These are phyloP conservation scores for Halcyon badia DNA, from an alignment of 2,797 vertebrate genomes.

Conservation along the genomic window DNA sequence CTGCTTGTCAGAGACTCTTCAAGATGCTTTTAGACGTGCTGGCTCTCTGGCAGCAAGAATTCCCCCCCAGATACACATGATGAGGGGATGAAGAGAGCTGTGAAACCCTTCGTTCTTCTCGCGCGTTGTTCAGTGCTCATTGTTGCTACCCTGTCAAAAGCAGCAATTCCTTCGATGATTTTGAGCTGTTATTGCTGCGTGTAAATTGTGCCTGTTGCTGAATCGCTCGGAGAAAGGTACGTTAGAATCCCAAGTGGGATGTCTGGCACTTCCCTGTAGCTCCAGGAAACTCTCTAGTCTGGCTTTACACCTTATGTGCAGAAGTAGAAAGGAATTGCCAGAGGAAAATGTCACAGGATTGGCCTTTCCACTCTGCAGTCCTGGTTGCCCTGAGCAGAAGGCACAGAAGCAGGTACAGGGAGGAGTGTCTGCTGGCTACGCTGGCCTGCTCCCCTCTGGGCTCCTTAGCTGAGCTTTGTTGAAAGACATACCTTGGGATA, in stretches of 20 bases:
- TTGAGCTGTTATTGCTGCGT: background rate
- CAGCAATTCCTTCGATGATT: background rate
- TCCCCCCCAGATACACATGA: background rate
- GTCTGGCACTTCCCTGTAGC: background rate
- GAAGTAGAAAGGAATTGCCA: background rate
- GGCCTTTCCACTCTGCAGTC: background rate
- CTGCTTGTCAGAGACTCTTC: background rate
- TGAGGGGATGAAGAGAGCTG: background rate
- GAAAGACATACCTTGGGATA: background rate
- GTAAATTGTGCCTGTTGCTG: background rate
- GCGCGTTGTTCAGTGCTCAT: accelerated
- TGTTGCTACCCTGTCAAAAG: background rate
- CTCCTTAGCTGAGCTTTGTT: background rate
- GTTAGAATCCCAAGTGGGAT: background rate
- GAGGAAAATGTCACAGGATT: background rate
- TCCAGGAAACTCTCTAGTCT: background rate
- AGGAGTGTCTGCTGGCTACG: background rate
- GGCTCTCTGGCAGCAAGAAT: background rate
- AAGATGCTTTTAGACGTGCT: background rate
- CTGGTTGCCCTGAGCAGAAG: background rate
- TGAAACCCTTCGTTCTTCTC: background rate
- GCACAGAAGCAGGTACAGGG: background rate
- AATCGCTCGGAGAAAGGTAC: background rate
- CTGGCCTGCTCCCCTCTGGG: background rate
- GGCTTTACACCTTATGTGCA: background rate